These are phyloP conservation scores for Lucilia sericata DNA, from an alignment of 1,140 invertebrate species.

Conservation along the genomic window DNA sequence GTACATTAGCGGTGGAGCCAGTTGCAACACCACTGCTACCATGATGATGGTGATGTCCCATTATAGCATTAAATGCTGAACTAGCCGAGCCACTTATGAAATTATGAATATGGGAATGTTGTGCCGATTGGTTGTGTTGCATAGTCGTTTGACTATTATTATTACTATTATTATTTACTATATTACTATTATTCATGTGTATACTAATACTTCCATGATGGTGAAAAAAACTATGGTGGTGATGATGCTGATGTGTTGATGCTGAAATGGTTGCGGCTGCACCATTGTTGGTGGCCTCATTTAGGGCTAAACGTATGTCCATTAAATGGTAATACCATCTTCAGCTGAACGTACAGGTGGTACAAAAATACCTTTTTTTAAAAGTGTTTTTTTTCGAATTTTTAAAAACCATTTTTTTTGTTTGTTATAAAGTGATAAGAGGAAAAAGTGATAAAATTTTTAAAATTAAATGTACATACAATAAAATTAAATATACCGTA, in stretches of 20 bases:
- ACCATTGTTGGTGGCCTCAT: conserved; percentile 59
- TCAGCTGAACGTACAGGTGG: conserved; percentile 56
- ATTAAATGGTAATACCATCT: conserved; percentile 60
- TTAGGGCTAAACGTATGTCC: conserved; percentile 62
- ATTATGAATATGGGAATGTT: conserved; percentile 63
- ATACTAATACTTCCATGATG: conserved; percentile 58
- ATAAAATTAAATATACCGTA: no score
- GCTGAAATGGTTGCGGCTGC: conserved; percentile 5
- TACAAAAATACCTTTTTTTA: conserved; percentile 60
- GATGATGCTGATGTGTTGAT: conserved; percentile 18
- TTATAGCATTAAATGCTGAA: conserved; percentile 62
- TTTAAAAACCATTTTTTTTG: neutral
- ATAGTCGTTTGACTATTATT: conserved; percentile 44
- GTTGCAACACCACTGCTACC: conserved; percentile 18
- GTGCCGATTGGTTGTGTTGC: conserved; percentile 48
- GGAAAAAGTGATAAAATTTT: neutral
- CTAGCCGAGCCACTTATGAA: conserved; percentile 65
- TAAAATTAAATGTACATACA: neutral
- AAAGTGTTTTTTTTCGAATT: neutral
- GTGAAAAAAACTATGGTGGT: conserved; percentile 48
- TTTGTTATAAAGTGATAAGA: neutral
- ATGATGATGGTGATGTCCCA: conserved; percentile 56
- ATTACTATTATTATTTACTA: conserved; percentile 14
- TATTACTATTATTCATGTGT: conserved; percentile 54
- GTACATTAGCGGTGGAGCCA: conserved; percentile 44